phyloP scores from a whole-genome alignment of 2,113 vertebrate species.

The Leuciscus idus region DNA sequence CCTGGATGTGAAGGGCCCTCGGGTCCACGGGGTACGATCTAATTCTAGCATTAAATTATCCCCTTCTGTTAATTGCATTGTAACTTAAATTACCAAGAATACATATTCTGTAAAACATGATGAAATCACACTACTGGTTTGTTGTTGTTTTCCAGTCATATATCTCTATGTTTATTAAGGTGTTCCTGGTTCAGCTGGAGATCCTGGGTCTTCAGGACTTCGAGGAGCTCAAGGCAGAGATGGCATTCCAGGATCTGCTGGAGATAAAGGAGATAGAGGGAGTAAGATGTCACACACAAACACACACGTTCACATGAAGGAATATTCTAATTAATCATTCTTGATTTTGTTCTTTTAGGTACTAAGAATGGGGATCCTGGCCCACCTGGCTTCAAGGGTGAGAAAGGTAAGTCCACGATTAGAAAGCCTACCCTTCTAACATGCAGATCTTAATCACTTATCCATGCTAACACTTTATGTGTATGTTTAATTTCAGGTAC shows the following conservation, averaged over 20 bases:
- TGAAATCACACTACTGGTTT: background rate
- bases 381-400: slow-evolving; percentile 32
- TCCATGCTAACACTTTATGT: background rate
- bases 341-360: slow-evolving; percentile 22
- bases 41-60: background rate
- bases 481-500: slow-evolving; percentile 24
- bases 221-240: slow-evolving; percentile 47
- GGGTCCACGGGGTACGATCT: slow-evolving; percentile 68
- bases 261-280: slow-evolving; percentile 48
- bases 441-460: background rate
- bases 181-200: slow-evolving; percentile 41
- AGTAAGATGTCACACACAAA: background rate
- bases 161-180: slow-evolving; percentile 33
- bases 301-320: background rate
- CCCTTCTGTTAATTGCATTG: background rate
- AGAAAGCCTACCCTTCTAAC: background rate
- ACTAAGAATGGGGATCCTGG: slow-evolving; percentile 21
- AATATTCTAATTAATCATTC: background rate
- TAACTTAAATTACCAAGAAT: background rate
- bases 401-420: slow-evolving; percentile 27
- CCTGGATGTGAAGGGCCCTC: slow-evolving; percentile 58
- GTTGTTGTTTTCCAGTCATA: background rate
- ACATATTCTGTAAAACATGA: background rate
- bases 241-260: slow-evolving; percentile 47
- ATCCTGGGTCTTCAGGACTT: slow-evolving; percentile 37